These are phyloP conservation scores for Eulithis testata DNA, from an alignment of 2,888 invertebrate species.

Conservation along the genomic window DNA sequence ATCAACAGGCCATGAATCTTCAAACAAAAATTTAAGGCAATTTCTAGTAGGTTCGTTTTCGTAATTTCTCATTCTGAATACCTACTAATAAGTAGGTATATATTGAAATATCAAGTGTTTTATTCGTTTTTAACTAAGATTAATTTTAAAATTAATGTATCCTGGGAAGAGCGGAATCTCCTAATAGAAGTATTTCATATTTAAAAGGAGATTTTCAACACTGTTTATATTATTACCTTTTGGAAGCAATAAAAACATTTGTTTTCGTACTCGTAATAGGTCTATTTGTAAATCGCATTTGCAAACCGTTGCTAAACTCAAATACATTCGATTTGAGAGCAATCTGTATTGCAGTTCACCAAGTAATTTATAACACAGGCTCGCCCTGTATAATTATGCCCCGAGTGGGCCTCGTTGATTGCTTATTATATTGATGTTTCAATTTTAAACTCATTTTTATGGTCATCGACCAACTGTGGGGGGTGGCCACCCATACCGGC, in stretches of 20 bases:
- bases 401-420: slow-evolving; percentile 74
- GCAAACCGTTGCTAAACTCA: slow-evolving; percentile 29
- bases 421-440: slow-evolving; percentile 85
- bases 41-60: slow-evolving; percentile 9
- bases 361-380: slow-evolving; percentile 79
- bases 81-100: too few relatives aligned
- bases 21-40: neutral
- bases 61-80: too few relatives aligned
- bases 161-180: too few relatives aligned
- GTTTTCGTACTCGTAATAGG: slow-evolving; percentile 1
- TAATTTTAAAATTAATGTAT: too few relatives aligned
- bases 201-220: too few relatives aligned
- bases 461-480: slow-evolving; percentile 84
- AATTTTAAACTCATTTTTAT: slow-evolving; percentile 85
- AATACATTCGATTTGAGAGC: slow-evolving; percentile 59
- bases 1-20: neutral
- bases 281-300: slow-evolving; percentile 22
- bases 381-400: slow-evolving; percentile 80
- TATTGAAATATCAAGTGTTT: too few relatives aligned
- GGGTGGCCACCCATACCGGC: slow-evolving; percentile 83
- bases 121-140: too few relatives aligned
- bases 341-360: slow-evolving; percentile 71
- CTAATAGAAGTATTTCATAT: too few relatives aligned
- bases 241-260: too few relatives aligned
- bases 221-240: too few relatives aligned